Base-by-base conservation (phyloP, 1,140 invertebrate species). In the Nasonia vitripennis region DNA sequence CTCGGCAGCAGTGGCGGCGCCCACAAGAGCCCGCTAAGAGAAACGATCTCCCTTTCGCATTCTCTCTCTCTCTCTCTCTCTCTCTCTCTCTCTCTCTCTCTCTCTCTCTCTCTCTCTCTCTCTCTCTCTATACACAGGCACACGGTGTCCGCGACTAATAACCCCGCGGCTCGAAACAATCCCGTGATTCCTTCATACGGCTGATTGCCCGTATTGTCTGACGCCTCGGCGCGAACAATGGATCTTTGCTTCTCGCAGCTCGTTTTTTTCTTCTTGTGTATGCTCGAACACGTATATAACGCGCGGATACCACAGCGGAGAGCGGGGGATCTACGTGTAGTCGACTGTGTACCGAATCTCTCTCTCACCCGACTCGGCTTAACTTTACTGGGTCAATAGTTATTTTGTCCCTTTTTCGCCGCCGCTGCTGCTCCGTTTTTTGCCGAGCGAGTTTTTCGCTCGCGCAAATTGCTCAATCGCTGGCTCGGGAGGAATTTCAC, bases 181-280 rank as follows among this genome's bases (percentile, higher is more conserved):
- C 90, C 88, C 87, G 62, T 88, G 91, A 91, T 91, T 93, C 89
- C 91, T 92, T 91, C 87, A 90, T 88, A 90, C 89, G 89, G 62
- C 45, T 93, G 92, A 93, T 93, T 93, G 90, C 90, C 89, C 88
- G 89, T 92, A 93, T 92, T 93, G 91, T 92, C 86, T 88, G 74
- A 70, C 73, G 23, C 37, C 71, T 68, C 34, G 23, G 14, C 23
- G 2, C 86, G 83, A 87, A 90, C 89, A 89, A 89, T 90, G 81
- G 81, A 74, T 67, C 84, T 79, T 80, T 9, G 12, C 45, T 73
- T 34, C 45, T 51, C 51, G 55, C 67, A 23, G 17, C 71, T 67
- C 55, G 41, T 37, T 86, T 70, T 27, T 78, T 70, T 78, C 10
- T 48, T 51, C 73, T 17, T 68, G 6, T 23, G 7, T 41, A n/a